Percentiles rank a stretch among this genome's conserved stretches.
Conservation (phyloP, 2,888 invertebrate species). For the Ochropleura leucogaster region DNA sequence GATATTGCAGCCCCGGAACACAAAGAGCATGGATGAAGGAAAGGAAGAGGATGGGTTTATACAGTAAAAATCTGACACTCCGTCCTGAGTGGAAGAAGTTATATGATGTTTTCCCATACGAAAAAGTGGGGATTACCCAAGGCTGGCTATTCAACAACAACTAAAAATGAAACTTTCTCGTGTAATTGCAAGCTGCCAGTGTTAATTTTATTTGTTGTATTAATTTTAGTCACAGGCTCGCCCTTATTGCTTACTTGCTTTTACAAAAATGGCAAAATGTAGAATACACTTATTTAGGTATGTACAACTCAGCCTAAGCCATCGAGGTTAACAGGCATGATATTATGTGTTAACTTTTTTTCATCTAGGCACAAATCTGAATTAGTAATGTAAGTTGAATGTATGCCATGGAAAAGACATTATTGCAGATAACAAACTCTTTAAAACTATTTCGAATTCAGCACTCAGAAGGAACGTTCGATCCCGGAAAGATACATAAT, state of each 20-base stretch:
- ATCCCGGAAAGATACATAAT: neutral
- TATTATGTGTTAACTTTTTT: neutral
- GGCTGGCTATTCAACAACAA: neutral
- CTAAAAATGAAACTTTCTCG: too few relatives aligned
- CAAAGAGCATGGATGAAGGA: too few relatives aligned
- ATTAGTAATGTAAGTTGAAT: too few relatives aligned
- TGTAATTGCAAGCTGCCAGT: neutral
- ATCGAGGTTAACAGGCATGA: neutral
- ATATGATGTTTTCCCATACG: too few relatives aligned
- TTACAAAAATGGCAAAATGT: neutral
- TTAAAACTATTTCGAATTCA: neutral
- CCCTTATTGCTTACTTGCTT: neutral
- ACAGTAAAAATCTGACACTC: too few relatives aligned
- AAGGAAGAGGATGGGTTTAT: too few relatives aligned
- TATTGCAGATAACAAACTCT: neutral
- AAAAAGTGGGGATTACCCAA: too few relatives aligned
- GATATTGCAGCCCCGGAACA: too few relatives aligned
- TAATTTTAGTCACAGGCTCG: neutral
- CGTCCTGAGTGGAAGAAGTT: too few relatives aligned
- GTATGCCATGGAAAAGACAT: neutral
- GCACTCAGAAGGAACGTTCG: neutral
- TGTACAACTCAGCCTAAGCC: neutral
- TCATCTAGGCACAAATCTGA: neutral
- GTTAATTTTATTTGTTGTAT: neutral
- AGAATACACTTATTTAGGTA: neutral